Evolutionary conservation across 2,113 vertebrate species (phyloP), one percentile per base, ranked within the genome.

Genomic region (Poecile atricapillus): DNA sequence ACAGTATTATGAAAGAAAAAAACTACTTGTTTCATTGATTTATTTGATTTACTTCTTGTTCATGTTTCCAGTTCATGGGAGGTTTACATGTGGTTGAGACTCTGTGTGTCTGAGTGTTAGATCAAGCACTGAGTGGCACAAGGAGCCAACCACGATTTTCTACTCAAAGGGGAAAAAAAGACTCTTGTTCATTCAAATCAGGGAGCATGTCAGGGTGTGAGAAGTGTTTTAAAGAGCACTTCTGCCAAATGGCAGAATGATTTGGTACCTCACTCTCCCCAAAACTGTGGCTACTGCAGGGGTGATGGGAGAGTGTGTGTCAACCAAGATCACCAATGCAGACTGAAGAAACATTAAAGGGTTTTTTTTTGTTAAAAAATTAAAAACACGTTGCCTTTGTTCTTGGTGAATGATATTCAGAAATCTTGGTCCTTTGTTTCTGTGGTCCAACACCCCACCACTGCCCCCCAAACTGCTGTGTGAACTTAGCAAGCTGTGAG

Each of bases 81-180:
- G 35, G 31, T 49, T 83, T 62, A 23, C 15, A 14, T 63, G 67
- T 87, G 41, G 56, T 76, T 94, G 86, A 93, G 90, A 87, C 59
- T 56, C 5, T 83, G 50, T 93, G 86, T 27, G 6, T 30, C 27
- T 53, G 75, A 65, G 55, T 4, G 1, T 56, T 91, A 93, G 94
- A 94, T 80, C n/a, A 79, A 89, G 79, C 84, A 88, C 83, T 85
- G 91, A 94, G 96, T 95, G 44, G 80, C 92, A 83, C 63, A 95
- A 67, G 55, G 76, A 79, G 82, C 92, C 90, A 94, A 83, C 56
- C 86, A 59, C 49, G 58, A 90, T 97, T 95, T 96, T 93, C 77
- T 91, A 89, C 91, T 97, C 93, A 95, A 75, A 96, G 50, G n/a
- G 55, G 47, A 16, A 46, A 76, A 93, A 96, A 93, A 83, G 71